A percentile compares a stretch with the other conserved stretches of the same genome.
Evolutionary conservation across 37 sponge, comb jelly and placozoan genomes (phyloP).

Genomic region (Dysidea cf. avara): DNA sequence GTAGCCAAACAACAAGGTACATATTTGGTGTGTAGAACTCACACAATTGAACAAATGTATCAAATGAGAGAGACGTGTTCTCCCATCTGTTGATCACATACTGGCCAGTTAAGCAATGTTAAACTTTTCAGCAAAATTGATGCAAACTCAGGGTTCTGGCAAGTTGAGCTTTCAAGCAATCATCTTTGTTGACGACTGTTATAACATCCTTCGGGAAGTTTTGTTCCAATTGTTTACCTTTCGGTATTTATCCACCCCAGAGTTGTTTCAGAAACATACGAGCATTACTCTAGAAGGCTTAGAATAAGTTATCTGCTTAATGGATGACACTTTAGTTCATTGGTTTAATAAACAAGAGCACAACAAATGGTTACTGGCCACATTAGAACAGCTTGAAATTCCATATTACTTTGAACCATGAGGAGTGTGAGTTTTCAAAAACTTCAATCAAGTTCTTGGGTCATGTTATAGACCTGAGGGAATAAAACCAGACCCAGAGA

Average conservation of each 20-base stretch:
- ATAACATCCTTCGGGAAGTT: neutral
- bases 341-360: conserved; percentile 9
- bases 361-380: neutral
- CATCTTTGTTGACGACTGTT: neutral
- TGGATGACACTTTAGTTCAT: conserved; percentile 2
- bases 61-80: neutral
- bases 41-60: neutral
- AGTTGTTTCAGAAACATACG: neutral
- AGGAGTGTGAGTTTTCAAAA: conserved; percentile 15
- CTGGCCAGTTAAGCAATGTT: no score
- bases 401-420: conserved; percentile 2
- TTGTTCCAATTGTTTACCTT: no score
- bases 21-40: neutral
- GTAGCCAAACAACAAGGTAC: no score
- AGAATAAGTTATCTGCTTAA: conserved; percentile 7
- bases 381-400: neutral
- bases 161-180: neutral
- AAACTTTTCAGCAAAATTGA: no score
- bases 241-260: no score
- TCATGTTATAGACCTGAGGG: neutral
- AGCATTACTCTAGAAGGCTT: neutral
- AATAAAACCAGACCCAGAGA: no score
- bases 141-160: conserved; percentile 20
- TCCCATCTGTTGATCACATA: neutral
- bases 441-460: neutral